Base-by-base conservation (phyloP, 1,140 invertebrate species). In the Drosophila teissieri region DNA sequence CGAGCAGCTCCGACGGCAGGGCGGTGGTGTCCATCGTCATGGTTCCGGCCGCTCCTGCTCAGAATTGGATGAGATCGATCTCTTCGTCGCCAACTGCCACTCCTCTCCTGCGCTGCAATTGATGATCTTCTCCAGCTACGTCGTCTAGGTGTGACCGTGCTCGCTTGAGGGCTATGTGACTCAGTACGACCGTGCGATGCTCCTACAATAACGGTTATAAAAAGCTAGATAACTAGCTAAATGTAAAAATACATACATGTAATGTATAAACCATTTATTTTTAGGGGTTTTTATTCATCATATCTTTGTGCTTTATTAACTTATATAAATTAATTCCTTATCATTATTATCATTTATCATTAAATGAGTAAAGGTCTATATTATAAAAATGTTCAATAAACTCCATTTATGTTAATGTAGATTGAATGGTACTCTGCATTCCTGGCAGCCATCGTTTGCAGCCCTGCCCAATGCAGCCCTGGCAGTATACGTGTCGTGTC, bases 1-100 rank as follows among this genome's bases (percentile, higher is more conserved):
- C 94, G 69, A 95, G 94, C 61, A 98, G 93, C 93, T 97, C 96
- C 63, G 93, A 91, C 61, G 96, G 96, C 91, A 97, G 94, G 72
- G 96, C 95, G 49, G 94, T 94, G 70, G 92, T 92, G 79, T 94
- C 94, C 57, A 89, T 75, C 37, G 85, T 88, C 80, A 91, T 91
- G 80, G 65, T 64, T 73, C 45, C 45, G 57, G 49, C 58, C 58
- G 22, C 60, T 42, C 54, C 54, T 60, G 37, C 60, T 42, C 60
- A 42, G 10, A 14, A 34, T 60, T 63, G 6, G 37, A 14, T 58
- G 53, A 56, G 24, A 62, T 57, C 53, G 24, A 62, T 57, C 53
- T 40, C 36, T 62, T 40, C 60, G 57, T 58, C 60, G 40, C 36
- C 36, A 22, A 62, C 54, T 54, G 60, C 24, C 53, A 62, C 54